Evolutionary conservation across 2,797 vertebrate genomes (phyloP), one percentile per base, ranked within the genome.

Genomic region (Streptopelia turtur): DNA sequence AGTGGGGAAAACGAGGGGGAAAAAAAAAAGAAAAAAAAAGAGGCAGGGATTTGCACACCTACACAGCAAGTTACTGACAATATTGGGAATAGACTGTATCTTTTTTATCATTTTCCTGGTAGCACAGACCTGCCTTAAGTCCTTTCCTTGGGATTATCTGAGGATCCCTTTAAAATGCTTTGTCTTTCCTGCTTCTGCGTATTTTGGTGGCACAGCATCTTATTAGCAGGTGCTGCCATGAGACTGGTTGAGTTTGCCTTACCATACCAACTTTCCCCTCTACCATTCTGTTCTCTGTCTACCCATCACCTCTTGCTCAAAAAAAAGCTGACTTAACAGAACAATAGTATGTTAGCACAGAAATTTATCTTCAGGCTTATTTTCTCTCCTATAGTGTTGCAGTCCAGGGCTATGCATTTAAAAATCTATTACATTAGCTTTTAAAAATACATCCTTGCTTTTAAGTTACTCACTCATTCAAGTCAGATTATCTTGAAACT

Each of bases 371-470:
- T 80, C 56, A 83, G 28, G 18, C 20, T 84, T 50, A 41, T 45
- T 87, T 84, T 35, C 30, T 84, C 16, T 61, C 15, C 37, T 59
- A 2, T 2, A 71, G 15, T 30, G 23, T 41, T 25, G 39, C 13
- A 83, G 27, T 52, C 22, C 37, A 59, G 16, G 50, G 56, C 27
- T 68, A 11, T 24, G 18, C 57, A 37, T 80, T 92, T 52, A 8
- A 72, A 77, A 92, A 37, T 30, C 13, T 76, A 5, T 37, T 59
- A 7, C 25, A 33, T 2, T 74, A 27, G 24, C 28, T 94, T 95
- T 94, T 68, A 22, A 82, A 94, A 91, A 78, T 21, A 33, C 21
- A 76, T 88, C 22, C 23, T 87, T 56, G 13, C 13, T 64, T 94
- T 76, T 70, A 35, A 61, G 90, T 84, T 93, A 21, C 33, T 85